A percentile compares a stretch with the other conserved stretches of the same genome.
These are phyloP conservation scores for Melanotaenia maccullochi DNA, from an alignment of 2,797 vertebrate genomes.

Conservation along the genomic window DNA sequence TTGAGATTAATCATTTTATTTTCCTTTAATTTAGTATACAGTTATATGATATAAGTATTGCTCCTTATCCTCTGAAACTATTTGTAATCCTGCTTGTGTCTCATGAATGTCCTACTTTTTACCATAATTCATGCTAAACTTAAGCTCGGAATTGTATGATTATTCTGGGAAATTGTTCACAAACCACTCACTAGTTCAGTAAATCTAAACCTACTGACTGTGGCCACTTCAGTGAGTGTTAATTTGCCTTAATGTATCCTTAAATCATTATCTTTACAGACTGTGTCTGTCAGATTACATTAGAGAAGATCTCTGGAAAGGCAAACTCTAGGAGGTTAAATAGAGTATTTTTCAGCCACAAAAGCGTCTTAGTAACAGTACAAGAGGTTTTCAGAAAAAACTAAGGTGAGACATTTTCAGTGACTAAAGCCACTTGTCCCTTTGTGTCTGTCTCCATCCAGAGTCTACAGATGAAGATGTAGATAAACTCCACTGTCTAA, in stretches of 20 bases:
- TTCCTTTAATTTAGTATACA: neutral
- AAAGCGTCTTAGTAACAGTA: slow-evolving; percentile 4
- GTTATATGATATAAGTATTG: neutral
- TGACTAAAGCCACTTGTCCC: slow-evolving; percentile 27
- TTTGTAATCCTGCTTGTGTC: neutral
- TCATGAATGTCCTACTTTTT: neutral
- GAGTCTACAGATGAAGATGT: slow-evolving; percentile 98
- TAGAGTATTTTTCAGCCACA: neutral
- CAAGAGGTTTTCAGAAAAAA: slow-evolving; percentile 14
- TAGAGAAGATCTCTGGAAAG: neutral
- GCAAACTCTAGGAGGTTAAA: too few species aligned
- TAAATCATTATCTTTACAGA: neutral
- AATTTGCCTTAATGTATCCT: neutral
- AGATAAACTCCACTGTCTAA: slow-evolving; percentile 97
- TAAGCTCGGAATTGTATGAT: neutral
- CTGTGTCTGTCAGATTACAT: neutral
- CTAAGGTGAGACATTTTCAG: slow-evolving; percentile 41
- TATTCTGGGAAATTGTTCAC: neutral
- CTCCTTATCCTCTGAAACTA: neutral
- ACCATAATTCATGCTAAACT: neutral
- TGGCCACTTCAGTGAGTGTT: neutral
- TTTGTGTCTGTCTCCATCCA: slow-evolving; percentile 67
- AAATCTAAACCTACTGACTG: neutral
- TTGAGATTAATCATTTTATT: too few species aligned
- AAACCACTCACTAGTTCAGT: neutral